Evolutionary conservation across 2,888 invertebrate genomes (phyloP).

Genomic region (Aspidapion aeneum): DNA sequence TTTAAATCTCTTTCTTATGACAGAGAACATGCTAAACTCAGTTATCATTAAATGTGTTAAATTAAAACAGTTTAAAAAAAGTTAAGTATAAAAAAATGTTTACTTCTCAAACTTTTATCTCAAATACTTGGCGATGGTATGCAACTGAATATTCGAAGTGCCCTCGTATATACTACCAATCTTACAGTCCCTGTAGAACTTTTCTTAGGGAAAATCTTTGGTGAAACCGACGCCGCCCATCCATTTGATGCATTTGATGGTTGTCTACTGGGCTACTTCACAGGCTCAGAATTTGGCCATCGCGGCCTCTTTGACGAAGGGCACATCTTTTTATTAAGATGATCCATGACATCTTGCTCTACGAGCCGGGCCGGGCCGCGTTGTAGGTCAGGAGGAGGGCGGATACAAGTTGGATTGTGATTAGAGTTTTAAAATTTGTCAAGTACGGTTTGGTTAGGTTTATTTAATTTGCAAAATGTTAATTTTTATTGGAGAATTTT

Average conservation of each 20-base stretch:
- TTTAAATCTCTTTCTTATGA: too few species aligned
- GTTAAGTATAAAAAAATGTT: too few species aligned
- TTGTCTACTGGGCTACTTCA: conserved; percentile 83
- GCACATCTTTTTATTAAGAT: too few species aligned
- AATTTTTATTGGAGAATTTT: too few species aligned
- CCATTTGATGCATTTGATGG: conserved; percentile 94
- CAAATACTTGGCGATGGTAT: conserved; percentile 90
- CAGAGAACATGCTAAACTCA: too few species aligned
- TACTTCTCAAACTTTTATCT: conserved; percentile 48
- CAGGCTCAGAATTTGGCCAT: conserved; percentile 91
- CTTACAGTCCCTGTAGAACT: conserved; percentile 89
- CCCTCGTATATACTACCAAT: conserved; percentile 97
- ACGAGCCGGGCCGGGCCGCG: conserved; percentile 87
- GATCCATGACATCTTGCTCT: conserved; percentile 77
- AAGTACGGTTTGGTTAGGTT: too few species aligned
- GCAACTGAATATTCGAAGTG: conserved; percentile 94
- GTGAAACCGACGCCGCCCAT: conserved; percentile 98
- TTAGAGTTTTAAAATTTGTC: too few species aligned
- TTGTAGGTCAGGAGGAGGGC: conserved; percentile 91
- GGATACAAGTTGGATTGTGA: conserved; percentile 85
- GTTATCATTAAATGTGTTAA: too few species aligned
- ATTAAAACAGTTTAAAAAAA: too few species aligned
- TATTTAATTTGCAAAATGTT: too few species aligned
- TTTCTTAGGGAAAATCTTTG: conserved; percentile 93
- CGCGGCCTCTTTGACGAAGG: conserved; percentile 90